Evolutionary conservation across 2,888 invertebrate species (phyloP), one percentile per base, ranked within the genome.

Genomic region (Protophormia terraenovae): DNA sequence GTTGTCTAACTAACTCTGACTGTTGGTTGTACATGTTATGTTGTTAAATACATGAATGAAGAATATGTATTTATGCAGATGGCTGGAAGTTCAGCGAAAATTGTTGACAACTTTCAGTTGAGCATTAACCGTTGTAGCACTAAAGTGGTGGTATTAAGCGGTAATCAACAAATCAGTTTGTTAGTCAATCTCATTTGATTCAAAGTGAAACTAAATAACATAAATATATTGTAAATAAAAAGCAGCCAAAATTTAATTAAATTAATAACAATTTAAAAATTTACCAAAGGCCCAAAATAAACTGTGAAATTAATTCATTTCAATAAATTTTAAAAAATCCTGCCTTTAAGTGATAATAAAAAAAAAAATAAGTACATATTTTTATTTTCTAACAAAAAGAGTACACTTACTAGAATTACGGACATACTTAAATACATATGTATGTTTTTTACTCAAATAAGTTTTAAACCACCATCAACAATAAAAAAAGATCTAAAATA

Each of bases 91-190:
- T 71, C 64, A 82, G 83, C 86, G 86, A 79, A 87, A 86, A 77
- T 66, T 47, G 73, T 78, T 80, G 77, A 82, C 80, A 83, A 77
- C 84, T 86, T 82, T 87, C 77, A 87, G 87, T 87, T 86, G 86
- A 83, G 77, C 86, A 85, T 81, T 86, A 80, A 86, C 80, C 86
- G 79, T 81, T 84, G 84, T 80, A 85, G 69, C 82, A 62, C 24
- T 75, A 35, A 69, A 85, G 83, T 80, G 80, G 66, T 58, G 64
- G 73, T 58, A 60, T 32, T 50, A 72, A 35, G 24, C 81, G 72
- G 60, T 32, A 27, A 53, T n/a, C n/a, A 29, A 22, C 16, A 38
- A 41, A 69, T 53, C n/a, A 32, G 14, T 69, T 32, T 38, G 22
- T 24, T 35, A 8, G 32, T n/a, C n/a, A 29, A 16, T 58, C 35